Conservation (phyloP, 2,888 invertebrate genomes). For the Drosophila testacea region DNA sequence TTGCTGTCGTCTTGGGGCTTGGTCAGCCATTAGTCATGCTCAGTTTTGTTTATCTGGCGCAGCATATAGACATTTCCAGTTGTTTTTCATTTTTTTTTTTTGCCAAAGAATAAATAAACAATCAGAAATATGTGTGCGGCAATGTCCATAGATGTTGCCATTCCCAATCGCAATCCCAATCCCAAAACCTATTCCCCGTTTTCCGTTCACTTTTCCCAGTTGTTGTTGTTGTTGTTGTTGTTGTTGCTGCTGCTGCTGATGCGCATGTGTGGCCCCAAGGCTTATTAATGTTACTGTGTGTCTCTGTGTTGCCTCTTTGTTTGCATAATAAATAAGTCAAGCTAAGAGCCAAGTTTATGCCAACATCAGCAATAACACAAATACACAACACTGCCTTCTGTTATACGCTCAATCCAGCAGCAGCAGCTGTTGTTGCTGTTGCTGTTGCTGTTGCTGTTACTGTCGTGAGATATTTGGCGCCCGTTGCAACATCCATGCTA, state of each 20-base stretch:
- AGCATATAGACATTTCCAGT: conserved; percentile 35
- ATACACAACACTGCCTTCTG: conserved; percentile 1
- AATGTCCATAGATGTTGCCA: conserved; percentile 36
- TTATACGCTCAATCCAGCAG: background rate
- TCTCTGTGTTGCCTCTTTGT: conserved; percentile 30
- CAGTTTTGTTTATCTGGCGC: conserved; percentile 50
- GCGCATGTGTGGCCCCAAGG: conserved; percentile 47
- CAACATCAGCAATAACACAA: conserved; percentile 42
- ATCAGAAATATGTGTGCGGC: conserved; percentile 35
- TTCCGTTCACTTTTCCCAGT: conserved; percentile 29
- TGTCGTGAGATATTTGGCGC: conserved; percentile 43
- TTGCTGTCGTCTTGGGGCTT: conserved; percentile 49
- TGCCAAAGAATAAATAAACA: conserved; percentile 58
- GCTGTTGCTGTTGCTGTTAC: conserved; percentile 14
- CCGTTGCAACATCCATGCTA: conserved; percentile 30
- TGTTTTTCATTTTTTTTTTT: conserved; percentile 15
- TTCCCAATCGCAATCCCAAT: conserved; percentile 6
- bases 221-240: conserved; percentile 14
- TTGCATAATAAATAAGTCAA: conserved; percentile 55
- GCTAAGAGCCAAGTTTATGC: conserved; percentile 50
- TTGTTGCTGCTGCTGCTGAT: conserved; percentile 24
- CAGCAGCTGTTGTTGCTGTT: conserved; percentile 2
- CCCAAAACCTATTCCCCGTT: conserved; percentile 3
- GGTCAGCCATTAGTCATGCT: conserved; percentile 67
- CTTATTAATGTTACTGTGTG: conserved; percentile 28